Base-by-base conservation (phyloP, 2,113 vertebrate genomes). In the Macroglossus sobrinus region DNA sequence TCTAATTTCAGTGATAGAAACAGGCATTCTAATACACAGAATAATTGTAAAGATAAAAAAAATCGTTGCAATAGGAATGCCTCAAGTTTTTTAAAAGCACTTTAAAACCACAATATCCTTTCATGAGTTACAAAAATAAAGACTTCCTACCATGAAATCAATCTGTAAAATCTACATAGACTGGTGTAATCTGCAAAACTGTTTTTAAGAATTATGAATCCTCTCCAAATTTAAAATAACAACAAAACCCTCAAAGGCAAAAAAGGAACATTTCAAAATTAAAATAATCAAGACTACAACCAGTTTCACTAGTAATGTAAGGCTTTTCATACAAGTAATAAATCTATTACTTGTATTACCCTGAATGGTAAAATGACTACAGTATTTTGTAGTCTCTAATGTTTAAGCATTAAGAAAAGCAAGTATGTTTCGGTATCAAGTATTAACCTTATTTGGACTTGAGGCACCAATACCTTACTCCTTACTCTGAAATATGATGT, bases 121-220 rank as follows among this genome's bases (percentile, higher is more conserved):
- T 64, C 57, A 93, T 43, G 28, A 50, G 80, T 78, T 79, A 96
- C 47, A 88, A 91, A 97, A 91, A 57, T 68, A 79, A 95, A 89
- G 80, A 81, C 59, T 89, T 94, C 57, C 79, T 71, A 91, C 55
- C 63, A 74, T 89, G 53, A 93, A 92, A 92, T 91, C 76, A 55
- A 91, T 64, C 74, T 89, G 38, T 90, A 88, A 96, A 95, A 92
- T 92, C 33, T 57, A 61, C 22, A 91, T 3, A 91, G 35, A 90
- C 33, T 61, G 28, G 7, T 72, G 24, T 90, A 72, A 92, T 71
- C 57, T 89, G 24, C 55, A 71, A 66, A 24, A 66, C 7, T 84
- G 16, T 82, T 72, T 63, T 21, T 71, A 84, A 63, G n/a, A 91
- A 75, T 33, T 78, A 93, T 19, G 30, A 40, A 71, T 76, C 24